Percentiles rank a stretch among this genome's conserved stretches.
phyloP scores from a whole-genome alignment of 2,113 vertebrate species.

The Chascanopsetta lugubris region DNA sequence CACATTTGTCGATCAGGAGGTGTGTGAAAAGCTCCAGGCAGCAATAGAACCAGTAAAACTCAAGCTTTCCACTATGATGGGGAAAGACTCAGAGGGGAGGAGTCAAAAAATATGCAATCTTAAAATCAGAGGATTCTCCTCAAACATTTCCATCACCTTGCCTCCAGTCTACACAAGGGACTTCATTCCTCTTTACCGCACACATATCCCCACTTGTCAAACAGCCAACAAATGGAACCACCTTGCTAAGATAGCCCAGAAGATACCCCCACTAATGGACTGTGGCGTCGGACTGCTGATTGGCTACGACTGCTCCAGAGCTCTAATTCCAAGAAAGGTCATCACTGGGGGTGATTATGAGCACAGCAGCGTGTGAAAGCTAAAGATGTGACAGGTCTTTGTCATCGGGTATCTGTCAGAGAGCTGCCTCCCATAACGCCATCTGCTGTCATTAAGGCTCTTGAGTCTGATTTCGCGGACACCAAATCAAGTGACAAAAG shows the following conservation, averaged over 20 bases:
- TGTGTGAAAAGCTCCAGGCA: no score
- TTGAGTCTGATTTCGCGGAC: no score
- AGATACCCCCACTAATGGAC: neutral
- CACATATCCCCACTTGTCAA: conserved; percentile 19
- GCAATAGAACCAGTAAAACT: conserved; percentile 11
- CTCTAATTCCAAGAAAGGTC: conserved; percentile 10
- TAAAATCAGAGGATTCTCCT: conserved; percentile 8
- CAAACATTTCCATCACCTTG: neutral
- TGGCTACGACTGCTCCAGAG: conserved; percentile 16
- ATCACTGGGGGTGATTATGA: conserved; percentile 14
- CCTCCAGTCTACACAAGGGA: neutral
- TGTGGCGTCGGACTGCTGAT: conserved; percentile 11
- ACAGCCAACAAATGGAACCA: conserved; percentile 15
- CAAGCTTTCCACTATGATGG: conserved; percentile 16
- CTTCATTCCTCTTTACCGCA: conserved; percentile 27
- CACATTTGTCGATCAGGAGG: no score
- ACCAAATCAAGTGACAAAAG: no score
- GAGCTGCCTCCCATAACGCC: no score
- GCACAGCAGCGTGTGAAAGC: neutral
- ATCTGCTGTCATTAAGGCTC: no score
- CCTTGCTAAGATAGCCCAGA: conserved; percentile 9
- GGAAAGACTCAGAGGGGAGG: neutral
- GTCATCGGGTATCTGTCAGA: no score
- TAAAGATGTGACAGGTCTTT: no score
- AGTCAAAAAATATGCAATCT: neutral